These are phyloP conservation scores for Cantharis nigra DNA, from an alignment of 2,888 invertebrate genomes.

Conservation along the genomic window DNA sequence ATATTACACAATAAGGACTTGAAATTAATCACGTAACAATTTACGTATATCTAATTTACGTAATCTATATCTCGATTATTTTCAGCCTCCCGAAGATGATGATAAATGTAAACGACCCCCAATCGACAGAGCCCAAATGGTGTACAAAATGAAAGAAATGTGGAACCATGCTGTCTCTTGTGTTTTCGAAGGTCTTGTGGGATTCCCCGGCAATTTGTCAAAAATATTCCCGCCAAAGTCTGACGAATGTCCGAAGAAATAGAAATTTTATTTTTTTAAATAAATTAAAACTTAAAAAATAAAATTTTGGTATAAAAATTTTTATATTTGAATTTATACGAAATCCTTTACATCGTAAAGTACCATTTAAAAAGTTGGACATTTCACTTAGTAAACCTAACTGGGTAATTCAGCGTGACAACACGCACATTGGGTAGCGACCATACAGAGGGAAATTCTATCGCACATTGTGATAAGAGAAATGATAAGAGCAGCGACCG, in stretches of 20 bases:
- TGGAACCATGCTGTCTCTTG: conserved; percentile 41
- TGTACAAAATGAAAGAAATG: conserved; percentile 35
- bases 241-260: not conserved
- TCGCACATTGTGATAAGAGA: conserved; percentile 47
- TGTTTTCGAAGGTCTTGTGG: conserved; percentile 39
- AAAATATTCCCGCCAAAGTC: not conserved
- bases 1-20: not conserved
- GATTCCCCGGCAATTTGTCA: conserved; percentile 40
- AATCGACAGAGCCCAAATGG: conserved; percentile 33
- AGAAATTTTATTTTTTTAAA: not conserved
- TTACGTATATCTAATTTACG: too few species aligned
- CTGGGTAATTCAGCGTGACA: conserved; percentile 23
- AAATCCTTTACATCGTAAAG: not conserved
- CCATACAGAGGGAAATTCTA: conserved; percentile 42
- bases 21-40: not conserved
- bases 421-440: conserved; percentile 29
- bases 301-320: not conserved
- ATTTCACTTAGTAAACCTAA: conserved; percentile 22
- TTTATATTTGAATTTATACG: not conserved
- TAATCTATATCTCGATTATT: not conserved
- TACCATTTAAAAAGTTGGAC: conserved; percentile 6
- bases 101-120: conserved; percentile 39
- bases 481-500: conserved; percentile 41
- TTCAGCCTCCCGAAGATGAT: conserved; percentile 13
- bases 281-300: not conserved